Base-by-base conservation (phyloP, 92 coral and sea anemone species). In the Ricordea florida region DNA sequence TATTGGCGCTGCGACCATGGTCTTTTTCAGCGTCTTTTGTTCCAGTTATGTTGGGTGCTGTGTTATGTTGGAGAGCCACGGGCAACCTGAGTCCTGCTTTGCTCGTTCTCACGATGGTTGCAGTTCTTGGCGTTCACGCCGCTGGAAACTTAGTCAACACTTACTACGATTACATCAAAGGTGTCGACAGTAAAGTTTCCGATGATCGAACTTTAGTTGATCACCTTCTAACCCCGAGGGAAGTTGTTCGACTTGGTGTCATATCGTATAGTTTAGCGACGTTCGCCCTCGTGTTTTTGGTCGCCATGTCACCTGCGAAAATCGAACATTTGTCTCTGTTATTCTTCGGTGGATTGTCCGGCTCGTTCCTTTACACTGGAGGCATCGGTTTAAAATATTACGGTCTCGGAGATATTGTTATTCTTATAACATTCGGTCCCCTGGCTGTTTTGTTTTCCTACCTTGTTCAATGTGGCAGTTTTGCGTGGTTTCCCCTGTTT, bases 141-240 rank as follows among this genome's bases (percentile, higher is more conserved):
- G 93, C 98, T 31, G 98, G 98, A 23, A 94, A 94, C 61, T 70
- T 94, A 26, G 98, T 94, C 4, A 94, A 94, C 34, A 94, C 98
- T 10, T 94, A 91, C 47, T 94, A 88, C 45, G 98, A 94, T 32
- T 94, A 91, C 74, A 76, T 94, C 62, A 91, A 85, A 81, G 98
- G 98, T 37, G 88, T 94, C 34, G 98, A 94, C 68, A 94, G 97
- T 29, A 92, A 92, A 60, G 90, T 92, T 21, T 88, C 98, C 14
- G 98, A 94, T 60, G 98, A 94, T 64, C 87, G 98, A 22, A 94
- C 98, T 6, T 72, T 94, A 25, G 98, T 94, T 34, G 98, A 94
- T 64, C 94, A 89, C 49, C 86, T 92, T 43, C 44, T 94, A 56
- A 69, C 89, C 3, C 93, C 97, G 22, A 91, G 92, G 44, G 94